A percentile compares a stretch with the other conserved stretches of the same genome.
These are phyloP conservation scores for Lasioglossum oenotherae DNA, from an alignment of 2,888 invertebrate genomes.

Conservation along the genomic window DNA sequence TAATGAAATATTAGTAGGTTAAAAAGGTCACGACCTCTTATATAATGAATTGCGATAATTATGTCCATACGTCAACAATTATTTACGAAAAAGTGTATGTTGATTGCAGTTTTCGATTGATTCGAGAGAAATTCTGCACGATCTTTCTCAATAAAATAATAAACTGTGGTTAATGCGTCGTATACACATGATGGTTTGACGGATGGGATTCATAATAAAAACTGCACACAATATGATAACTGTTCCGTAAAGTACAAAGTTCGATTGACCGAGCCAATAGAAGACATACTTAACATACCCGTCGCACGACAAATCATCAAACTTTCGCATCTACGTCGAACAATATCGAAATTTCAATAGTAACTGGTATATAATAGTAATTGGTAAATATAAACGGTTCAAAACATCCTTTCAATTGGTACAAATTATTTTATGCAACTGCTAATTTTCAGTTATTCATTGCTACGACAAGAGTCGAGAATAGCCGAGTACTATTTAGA, in stretches of 20 bases:
- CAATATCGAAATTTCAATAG: constrained; percentile 12
- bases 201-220: neutral
- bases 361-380: constrained; percentile 9
- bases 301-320: constrained; percentile 22
- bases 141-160: neutral
- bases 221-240: constrained; percentile 18
- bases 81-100: neutral
- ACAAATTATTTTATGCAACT: constrained; percentile 38
- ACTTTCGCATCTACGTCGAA: constrained; percentile 42
- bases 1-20: neutral
- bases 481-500: constrained; percentile 48
- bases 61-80: constrained; percentile 25
- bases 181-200: neutral
- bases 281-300: constrained; percentile 44
- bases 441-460: constrained; percentile 49
- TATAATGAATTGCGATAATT: constrained; percentile 45
- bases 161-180: neutral
- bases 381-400: constrained; percentile 17
- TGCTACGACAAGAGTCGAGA: constrained; percentile 51
- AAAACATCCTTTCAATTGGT: constrained; percentile 24
- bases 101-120: neutral
- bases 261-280: constrained; percentile 26
- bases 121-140: neutral
- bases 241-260: constrained; percentile 20
- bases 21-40: constrained; percentile 53